Percentiles rank a stretch among this genome's conserved stretches.
Conservation (phyloP, 2,888 invertebrate species). For the Papilio protenor region DNA sequence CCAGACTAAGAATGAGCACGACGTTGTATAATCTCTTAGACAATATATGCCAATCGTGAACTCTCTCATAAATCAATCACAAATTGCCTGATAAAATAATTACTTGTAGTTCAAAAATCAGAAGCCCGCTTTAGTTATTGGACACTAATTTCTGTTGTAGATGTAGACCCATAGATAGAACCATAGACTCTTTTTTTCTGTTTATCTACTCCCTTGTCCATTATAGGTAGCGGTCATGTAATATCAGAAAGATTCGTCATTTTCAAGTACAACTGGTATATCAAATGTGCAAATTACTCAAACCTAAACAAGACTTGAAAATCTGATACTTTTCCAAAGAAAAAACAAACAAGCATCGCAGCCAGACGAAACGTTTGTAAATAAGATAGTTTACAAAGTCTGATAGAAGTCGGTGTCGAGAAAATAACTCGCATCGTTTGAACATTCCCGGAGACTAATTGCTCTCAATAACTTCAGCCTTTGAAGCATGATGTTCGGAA, state of each 20-base stretch:
- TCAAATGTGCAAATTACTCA: neutral
- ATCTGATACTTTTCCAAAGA: neutral
- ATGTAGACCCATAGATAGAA: neutral
- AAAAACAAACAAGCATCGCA: neutral
- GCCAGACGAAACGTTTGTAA: slow-evolving; percentile 11
- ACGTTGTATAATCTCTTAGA: neutral
- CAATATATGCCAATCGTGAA: slow-evolving; percentile 3
- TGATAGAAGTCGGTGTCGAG: slow-evolving; percentile 6
- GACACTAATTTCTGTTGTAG: neutral
- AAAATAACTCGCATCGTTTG: slow-evolving; percentile 29
- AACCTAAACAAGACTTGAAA: neutral
- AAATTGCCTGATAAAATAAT: neutral
- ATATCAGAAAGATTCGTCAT: neutral
- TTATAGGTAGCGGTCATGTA: neutral
- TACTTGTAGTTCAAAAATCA: neutral
- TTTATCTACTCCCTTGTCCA: neutral
- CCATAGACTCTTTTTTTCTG: neutral
- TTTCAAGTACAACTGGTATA: neutral
- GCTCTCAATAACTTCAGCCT: slow-evolving; percentile 38
- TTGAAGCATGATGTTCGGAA: slow-evolving; percentile 20
- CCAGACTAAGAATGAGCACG: slow-evolving; percentile 9
- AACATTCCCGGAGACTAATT: slow-evolving; percentile 34
- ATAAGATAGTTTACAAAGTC: slow-evolving; percentile 15
- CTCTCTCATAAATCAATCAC: neutral
- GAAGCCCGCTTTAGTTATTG: neutral